phyloP scores from a whole-genome alignment of 2,797 vertebrate species.

The Ibycter americanus region DNA sequence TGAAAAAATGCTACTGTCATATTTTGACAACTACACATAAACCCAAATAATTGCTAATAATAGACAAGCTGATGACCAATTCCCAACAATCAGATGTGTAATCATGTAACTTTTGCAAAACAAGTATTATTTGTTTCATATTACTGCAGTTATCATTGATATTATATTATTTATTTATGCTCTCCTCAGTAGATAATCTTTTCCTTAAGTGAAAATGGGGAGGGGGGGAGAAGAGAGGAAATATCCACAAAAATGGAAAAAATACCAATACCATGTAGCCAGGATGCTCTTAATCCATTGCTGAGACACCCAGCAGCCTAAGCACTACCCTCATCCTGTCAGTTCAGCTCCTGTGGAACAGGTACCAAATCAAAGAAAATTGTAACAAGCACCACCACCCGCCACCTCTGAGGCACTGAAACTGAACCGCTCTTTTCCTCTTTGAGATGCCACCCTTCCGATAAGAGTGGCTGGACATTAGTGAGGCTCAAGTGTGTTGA shows the following conservation, averaged over 20 bases:
- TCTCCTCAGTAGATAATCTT: neutral
- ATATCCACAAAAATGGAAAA: neutral
- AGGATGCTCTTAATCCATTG: neutral
- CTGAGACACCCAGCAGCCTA: neutral
- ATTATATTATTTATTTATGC: neutral
- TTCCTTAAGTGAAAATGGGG: neutral
- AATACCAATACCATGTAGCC: neutral
- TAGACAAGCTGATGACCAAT: neutral
- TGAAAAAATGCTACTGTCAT: neutral
- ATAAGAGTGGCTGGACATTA: fast-evolving
- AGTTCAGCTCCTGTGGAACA: neutral
- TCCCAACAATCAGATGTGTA: neutral
- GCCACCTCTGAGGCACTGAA: neutral
- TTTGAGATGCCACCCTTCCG: neutral
- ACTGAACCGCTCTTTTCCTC: neutral
- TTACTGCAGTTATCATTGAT: neutral
- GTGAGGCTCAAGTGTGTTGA: neutral
- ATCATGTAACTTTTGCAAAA: neutral
- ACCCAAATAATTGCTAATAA: neutral
- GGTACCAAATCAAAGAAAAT: neutral
- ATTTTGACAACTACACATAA: neutral
- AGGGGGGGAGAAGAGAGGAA: neutral
- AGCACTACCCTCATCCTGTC: neutral
- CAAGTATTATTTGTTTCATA: neutral
- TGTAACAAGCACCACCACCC: neutral